Evolutionary conservation across 2,113 vertebrate species (phyloP).

Genomic region (Crotophaga sulcirostris): DNA sequence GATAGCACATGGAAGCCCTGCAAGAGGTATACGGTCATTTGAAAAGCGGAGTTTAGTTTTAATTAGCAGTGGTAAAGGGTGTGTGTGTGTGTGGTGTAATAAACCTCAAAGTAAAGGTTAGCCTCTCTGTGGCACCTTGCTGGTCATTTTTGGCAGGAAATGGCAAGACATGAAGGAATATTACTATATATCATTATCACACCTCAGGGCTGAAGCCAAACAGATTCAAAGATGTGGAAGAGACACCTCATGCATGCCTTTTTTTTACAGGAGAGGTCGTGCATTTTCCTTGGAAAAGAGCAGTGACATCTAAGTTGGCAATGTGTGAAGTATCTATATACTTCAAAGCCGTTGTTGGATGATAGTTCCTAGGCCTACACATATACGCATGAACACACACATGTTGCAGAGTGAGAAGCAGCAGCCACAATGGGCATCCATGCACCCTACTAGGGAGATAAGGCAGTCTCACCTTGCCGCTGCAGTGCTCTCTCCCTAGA

Average conservation of each 20-base stretch:
- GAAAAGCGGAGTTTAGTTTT: background rate
- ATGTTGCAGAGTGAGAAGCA: background rate
- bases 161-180: background rate
- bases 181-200: background rate
- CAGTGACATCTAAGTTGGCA: background rate
- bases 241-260: background rate
- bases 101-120: background rate
- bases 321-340: background rate
- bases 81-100: background rate
- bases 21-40: background rate
- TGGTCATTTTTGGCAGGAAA: background rate
- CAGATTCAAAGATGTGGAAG: background rate
- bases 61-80: background rate
- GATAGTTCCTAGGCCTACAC: background rate
- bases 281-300: background rate
- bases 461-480: background rate
- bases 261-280: background rate
- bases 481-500: background rate
- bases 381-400: accelerated
- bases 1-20: background rate
- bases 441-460: background rate
- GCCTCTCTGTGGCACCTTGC: background rate
- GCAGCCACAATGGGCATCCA: background rate
- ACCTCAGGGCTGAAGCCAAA: background rate
- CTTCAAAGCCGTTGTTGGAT: background rate